Base-by-base conservation (phyloP, 2,888 invertebrate species). In the Salpingus planirostris region DNA sequence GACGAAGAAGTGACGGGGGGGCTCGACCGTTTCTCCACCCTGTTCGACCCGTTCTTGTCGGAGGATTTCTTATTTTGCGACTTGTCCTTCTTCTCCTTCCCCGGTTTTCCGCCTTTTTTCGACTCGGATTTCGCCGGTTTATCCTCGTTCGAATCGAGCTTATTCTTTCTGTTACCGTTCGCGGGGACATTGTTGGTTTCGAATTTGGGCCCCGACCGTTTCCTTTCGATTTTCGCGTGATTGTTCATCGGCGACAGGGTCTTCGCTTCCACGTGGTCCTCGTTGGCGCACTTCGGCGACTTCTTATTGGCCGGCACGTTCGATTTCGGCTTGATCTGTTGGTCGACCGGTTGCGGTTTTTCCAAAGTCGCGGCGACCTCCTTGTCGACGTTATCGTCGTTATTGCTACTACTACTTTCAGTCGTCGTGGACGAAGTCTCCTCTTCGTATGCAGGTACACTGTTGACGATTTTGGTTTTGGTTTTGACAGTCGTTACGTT, bases 341-440 rank as follows among this genome's bases (percentile, higher is more conserved):
- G 18, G n/a, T n/a, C n/a, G n/a, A n/a, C n/a, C 8, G 18, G 18
- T 5, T 18, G 5, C 4, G 10, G 5, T 11, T 23, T 23, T 6
- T 5, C 18, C 5, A 8, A 8, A 41, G 50, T 49, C 25, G 44
- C 42, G 27, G 53, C 43, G 15, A 24, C 27, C 40, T 46, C 26
- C 55, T 65, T 65, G 31, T 64, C 59, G 18, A 61, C 57, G 39
- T 76, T 74, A 35, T 78, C 78, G 39, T 76, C 74, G 34, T 78
- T 78, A 32, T 74, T 72, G 46, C 71, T 68, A 27, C 78, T 78
- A 25, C 78, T 79, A 46, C 78, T 77, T 52, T 80, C 80, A 2
- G 80, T 80, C 4, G 78, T 79, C 2, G 78, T 78, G 1, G 80
- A 80, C 5, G 78, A 80, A 2, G 76, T 74, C 49, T 81, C 80